Base-by-base conservation (phyloP, 2,888 invertebrate genomes). In the Apamea sordens region DNA sequence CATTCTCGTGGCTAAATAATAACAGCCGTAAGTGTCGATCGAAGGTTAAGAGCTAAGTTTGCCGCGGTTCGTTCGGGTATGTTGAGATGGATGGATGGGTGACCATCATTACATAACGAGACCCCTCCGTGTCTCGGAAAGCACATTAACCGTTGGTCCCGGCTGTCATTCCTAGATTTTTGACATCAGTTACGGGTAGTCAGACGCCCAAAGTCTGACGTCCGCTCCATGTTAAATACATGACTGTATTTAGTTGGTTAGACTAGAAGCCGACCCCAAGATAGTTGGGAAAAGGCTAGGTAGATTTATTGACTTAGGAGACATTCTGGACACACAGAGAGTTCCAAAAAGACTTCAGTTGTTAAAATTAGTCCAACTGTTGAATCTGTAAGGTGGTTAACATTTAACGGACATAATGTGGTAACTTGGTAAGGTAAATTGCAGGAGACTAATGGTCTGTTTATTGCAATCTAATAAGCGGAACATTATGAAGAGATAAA, bases 401-500 rank as follows among this genome's bases (percentile, higher is more conserved):
- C 15, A 44, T 47, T 1, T 21, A 8, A 69, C 5, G 8, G 28
- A 32, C 21, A 50, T 47, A 11, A 28, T 47, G 24, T 32, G 50
- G 69, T 53, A 24, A 32, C 8, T 15, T 53, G 15, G 24, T 32
- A 15, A 70, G 3, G 53, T 6, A 3, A 53, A 70, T 36, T 56
- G 7, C 36, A 41, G 36, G n/a, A 71, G 11, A n/a, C 36, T n/a
- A 71, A 61, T 32, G 32, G 2, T 10, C 28, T 6, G 11, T n/a
- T 63, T 3, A 36, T 32, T 72, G 21, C 44, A 67, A 6, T 21
- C 28, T 24, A n/a, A n/a, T 28, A 15, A 53, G 0, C 21, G 3
- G 32, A 6, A 32, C 44, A 73, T 41, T 36, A 13, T 24, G 32
- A 69, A 59, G 6, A 47, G 67, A 68, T 74, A 79, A 73, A 63